Evolutionary conservation across 1,140 invertebrate species (phyloP).

Genomic region (Episyrphus balteatus): DNA sequence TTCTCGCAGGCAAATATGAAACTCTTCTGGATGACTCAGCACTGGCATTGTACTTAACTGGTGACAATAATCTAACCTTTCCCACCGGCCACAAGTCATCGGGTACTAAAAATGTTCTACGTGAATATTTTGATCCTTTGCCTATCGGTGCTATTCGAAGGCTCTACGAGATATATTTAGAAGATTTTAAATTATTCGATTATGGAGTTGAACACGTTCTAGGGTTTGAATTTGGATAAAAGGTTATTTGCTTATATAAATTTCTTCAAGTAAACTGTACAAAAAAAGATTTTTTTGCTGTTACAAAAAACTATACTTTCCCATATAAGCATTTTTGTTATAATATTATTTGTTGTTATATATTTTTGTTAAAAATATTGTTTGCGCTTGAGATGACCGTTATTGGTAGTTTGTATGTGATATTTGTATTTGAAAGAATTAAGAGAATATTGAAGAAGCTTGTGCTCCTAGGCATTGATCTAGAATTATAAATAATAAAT

Average conservation of each 20-base stretch:
- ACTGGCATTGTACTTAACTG: conserved; percentile 53
- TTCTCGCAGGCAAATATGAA: conserved; percentile 53
- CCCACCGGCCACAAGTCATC: conserved; percentile 49
- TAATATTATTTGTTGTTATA: too few relatives aligned
- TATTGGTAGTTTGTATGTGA: too few relatives aligned
- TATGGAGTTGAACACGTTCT: conserved; percentile 63
- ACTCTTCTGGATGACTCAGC: conserved; percentile 59
- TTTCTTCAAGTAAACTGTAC: too few relatives aligned
- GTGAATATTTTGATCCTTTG: conserved; percentile 60
- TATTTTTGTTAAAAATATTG: too few relatives aligned
- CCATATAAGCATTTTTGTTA: too few relatives aligned
- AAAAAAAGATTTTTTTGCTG: too few relatives aligned
- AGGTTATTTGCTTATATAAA: background rate
- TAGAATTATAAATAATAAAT: too few relatives aligned
- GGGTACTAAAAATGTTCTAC: conserved; percentile 55
- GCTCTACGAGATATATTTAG: conserved; percentile 61
- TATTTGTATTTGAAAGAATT: too few relatives aligned
- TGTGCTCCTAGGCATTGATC: too few relatives aligned
- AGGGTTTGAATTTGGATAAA: conserved; percentile 52
- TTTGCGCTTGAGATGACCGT: too few relatives aligned
- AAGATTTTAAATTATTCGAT: conserved; percentile 71
- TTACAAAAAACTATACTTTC: too few relatives aligned
- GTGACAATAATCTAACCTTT: conserved; percentile 47
- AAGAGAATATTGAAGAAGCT: too few relatives aligned
- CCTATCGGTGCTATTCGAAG: conserved; percentile 54